phyloP scores from a whole-genome alignment of 2,113 vertebrate species.

The Callospermophilus lateralis region DNA sequence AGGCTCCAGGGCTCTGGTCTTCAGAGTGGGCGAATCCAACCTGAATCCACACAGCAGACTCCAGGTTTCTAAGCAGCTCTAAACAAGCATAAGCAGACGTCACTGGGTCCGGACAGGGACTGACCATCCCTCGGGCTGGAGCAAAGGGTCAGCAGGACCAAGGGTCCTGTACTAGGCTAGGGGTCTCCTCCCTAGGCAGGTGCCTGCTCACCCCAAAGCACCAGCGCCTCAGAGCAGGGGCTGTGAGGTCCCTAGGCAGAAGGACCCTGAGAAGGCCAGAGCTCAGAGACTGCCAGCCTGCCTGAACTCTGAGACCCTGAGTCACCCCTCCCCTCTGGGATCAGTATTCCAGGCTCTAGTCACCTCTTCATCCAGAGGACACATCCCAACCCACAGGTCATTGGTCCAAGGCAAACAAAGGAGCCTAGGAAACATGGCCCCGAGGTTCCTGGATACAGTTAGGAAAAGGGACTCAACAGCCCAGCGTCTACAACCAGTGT shows the following conservation, averaged over 20 bases:
- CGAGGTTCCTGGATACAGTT: neutral
- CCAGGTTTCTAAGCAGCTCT: neutral
- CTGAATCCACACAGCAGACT: neutral
- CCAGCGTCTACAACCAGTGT: neutral
- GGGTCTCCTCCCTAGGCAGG: neutral
- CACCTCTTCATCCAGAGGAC: neutral
- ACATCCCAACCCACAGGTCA: neutral
- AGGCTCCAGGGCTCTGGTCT: neutral
- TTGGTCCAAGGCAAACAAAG: neutral
- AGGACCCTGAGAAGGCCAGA: neutral
- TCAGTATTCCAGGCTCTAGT: neutral
- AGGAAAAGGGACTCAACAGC: neutral
- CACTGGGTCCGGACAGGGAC: neutral
- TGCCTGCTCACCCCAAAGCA: neutral
- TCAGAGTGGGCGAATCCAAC: neutral
- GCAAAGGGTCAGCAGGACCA: neutral
- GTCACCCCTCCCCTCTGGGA: no score
- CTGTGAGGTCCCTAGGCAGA: accelerated
- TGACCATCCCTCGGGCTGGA: neutral
- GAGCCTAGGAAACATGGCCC: neutral
- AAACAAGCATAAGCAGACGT: neutral
- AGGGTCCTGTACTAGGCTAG: neutral
- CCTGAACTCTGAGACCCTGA: neutral
- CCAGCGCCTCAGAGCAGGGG: neutral
- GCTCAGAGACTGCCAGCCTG: neutral